phyloP scores from a whole-genome alignment of 2,113 vertebrate species.

The Sinocyclocheilus anshuiensis region DNA sequence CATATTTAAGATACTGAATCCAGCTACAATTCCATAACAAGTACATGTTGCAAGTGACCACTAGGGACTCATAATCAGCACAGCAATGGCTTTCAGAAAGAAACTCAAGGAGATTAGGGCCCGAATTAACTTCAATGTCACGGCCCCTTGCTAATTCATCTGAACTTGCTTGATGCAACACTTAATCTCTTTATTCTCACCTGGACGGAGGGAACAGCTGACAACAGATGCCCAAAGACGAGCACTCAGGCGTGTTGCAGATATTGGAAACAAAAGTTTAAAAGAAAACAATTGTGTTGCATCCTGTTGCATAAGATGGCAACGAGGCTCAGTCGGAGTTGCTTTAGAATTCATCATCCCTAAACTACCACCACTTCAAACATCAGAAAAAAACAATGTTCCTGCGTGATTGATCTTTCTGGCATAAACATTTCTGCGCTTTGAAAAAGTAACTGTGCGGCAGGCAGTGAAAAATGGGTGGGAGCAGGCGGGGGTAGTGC shows the following conservation, averaged over 20 bases:
- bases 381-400: slow-evolving; percentile 57
- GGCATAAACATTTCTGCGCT: slow-evolving; percentile 52
- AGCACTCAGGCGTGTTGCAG: slow-evolving; percentile 35
- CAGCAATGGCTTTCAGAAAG: slow-evolving; percentile 33
- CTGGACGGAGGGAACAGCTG: slow-evolving; percentile 39
- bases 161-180: slow-evolving; percentile 20
- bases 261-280: slow-evolving; percentile 53
- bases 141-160: slow-evolving; percentile 40
- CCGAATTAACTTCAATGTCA: slow-evolving; percentile 23
- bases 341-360: slow-evolving; percentile 63
- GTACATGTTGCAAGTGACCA: slow-evolving; percentile 30
- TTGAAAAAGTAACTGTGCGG: slow-evolving; percentile 50
- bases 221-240: slow-evolving; percentile 37
- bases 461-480: slow-evolving; percentile 46
- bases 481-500: slow-evolving; percentile 40
- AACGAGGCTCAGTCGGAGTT: slow-evolving; percentile 52
- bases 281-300: slow-evolving; percentile 56
- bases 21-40: slow-evolving; percentile 26
- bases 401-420: slow-evolving; percentile 59
- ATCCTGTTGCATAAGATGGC: slow-evolving; percentile 62
- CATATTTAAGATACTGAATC: slow-evolving; percentile 31
- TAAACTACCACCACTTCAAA: slow-evolving; percentile 62
- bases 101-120: slow-evolving; percentile 36
- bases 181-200: slow-evolving; percentile 53
- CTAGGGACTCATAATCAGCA: slow-evolving; percentile 41